Percentiles rank a stretch among this genome's conserved stretches.
Conservation (phyloP, 2,888 invertebrate genomes). For the Tipula unca region DNA sequence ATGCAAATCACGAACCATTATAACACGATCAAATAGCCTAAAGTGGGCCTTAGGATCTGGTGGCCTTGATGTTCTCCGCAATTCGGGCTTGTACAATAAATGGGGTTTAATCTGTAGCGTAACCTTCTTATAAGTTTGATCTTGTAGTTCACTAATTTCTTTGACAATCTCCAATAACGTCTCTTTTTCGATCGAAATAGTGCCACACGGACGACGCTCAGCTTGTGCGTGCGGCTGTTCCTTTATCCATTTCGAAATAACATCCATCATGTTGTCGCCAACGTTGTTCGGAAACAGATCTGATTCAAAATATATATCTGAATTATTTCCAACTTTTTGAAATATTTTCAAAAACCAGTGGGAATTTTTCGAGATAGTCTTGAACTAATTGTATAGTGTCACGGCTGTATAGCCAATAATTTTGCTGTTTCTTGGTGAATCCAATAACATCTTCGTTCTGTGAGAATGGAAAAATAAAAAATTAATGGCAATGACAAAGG, state of each 20-base stretch:
- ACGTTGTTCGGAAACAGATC: conserved; percentile 55
- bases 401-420: conserved; percentile 72
- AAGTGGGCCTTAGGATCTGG: conserved; percentile 62
- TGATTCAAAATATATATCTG: conserved; percentile 55
- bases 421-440: conserved; percentile 64
- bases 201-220: conserved; percentile 59
- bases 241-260: conserved; percentile 61
- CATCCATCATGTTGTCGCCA: conserved; percentile 41
- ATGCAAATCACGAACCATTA: conserved; percentile 64
- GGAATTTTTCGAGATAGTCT: conserved; percentile 62
- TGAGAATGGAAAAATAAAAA: conserved; percentile 20
- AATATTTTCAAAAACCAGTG: conserved; percentile 61
- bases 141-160: conserved; percentile 38
- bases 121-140: conserved; percentile 44
- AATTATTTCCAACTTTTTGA: conserved; percentile 34
- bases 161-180: conserved; percentile 37
- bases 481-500: not conserved
- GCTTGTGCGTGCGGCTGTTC: conserved; percentile 54
- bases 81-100: conserved; percentile 50
- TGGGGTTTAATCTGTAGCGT: conserved; percentile 73
- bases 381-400: conserved; percentile 61
- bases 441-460: conserved; percentile 67
- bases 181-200: conserved; percentile 60
- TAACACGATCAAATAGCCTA: conserved; percentile 73
- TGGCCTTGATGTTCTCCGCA: conserved; percentile 46